phyloP scores from a whole-genome alignment of 2,113 vertebrate genomes.

The Cariama cristata region DNA sequence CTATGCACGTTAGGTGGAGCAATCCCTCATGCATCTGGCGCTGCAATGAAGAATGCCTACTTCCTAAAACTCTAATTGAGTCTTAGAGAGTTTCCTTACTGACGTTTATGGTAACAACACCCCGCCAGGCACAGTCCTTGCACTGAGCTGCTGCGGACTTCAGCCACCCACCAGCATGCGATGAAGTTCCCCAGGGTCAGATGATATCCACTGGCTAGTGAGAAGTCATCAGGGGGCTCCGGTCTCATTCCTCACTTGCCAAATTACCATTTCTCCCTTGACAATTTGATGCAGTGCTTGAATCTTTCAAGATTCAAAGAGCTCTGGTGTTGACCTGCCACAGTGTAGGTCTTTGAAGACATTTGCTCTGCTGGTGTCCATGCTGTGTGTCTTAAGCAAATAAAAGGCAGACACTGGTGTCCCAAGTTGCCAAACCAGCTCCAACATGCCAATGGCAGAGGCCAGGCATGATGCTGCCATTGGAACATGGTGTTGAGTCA shows the following conservation, averaged over 20 bases:
- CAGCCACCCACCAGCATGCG: not conserved
- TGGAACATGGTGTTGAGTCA: not conserved
- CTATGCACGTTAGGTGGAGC: too few relatives aligned
- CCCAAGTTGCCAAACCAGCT: not conserved
- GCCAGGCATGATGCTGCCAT: not conserved
- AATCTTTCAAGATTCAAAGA: not conserved
- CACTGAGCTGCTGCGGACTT: not conserved
- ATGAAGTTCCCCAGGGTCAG: not conserved
- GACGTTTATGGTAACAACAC: too few relatives aligned
- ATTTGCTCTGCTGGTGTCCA: not conserved
- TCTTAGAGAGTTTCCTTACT: too few relatives aligned
- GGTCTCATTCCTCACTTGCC: not conserved
- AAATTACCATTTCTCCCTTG: not conserved
- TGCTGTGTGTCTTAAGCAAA: not conserved
- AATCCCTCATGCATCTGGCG: too few relatives aligned
- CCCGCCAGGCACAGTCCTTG: not conserved
- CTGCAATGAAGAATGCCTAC: too few relatives aligned
- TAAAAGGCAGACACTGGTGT: not conserved
- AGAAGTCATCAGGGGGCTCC: not conserved
- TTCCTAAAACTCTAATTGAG: too few relatives aligned
- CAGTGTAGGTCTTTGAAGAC: not conserved
- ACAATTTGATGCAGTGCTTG: not conserved
- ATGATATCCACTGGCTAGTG: not conserved
- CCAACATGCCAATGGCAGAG: fast-evolving
- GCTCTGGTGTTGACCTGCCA: not conserved